Conservation (phyloP, 1,140 invertebrate genomes). For the Pomacea maculata region DNA sequence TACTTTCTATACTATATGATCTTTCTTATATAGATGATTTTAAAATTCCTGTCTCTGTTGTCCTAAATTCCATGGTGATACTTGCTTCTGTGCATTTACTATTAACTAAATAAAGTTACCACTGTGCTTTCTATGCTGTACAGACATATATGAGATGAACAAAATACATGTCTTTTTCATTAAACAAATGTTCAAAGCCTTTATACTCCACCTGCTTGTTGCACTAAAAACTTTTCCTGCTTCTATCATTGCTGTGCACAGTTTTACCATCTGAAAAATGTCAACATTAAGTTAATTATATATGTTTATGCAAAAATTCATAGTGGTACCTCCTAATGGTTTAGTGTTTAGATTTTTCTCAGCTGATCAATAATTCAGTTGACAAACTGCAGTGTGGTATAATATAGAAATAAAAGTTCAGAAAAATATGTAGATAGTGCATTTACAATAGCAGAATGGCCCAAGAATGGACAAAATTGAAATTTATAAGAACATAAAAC, state of each 20-base stretch:
- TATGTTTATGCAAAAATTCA: too few relatives aligned
- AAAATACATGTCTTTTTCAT: not conserved
- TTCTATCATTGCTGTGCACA: constrained; percentile 85
- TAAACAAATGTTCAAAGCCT: not conserved
- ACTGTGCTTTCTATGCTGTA: not conserved
- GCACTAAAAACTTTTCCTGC: constrained; percentile 86
- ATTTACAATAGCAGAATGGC: too few relatives aligned
- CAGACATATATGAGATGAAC: not conserved
- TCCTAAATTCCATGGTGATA: not conserved
- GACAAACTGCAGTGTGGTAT: too few relatives aligned
- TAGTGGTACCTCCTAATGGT: too few relatives aligned
- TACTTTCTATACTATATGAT: too few relatives aligned
- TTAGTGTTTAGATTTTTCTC: too few relatives aligned
- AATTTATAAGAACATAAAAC: not conserved
- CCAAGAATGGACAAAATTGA: too few relatives aligned
- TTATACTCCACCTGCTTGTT: constrained; percentile 78
- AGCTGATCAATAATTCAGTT: too few relatives aligned
- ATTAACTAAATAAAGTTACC: not conserved
- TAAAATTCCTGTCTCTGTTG: too few relatives aligned
- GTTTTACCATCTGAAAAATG: constrained; percentile 76
- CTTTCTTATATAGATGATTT: too few relatives aligned
- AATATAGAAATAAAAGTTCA: too few relatives aligned
- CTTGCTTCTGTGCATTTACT: not conserved
- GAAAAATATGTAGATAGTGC: too few relatives aligned
- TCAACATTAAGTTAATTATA: constrained; percentile 17